Evolutionary conservation across 2,888 invertebrate species (phyloP).

Genomic region (Trypoxylon attenuatum): DNA sequence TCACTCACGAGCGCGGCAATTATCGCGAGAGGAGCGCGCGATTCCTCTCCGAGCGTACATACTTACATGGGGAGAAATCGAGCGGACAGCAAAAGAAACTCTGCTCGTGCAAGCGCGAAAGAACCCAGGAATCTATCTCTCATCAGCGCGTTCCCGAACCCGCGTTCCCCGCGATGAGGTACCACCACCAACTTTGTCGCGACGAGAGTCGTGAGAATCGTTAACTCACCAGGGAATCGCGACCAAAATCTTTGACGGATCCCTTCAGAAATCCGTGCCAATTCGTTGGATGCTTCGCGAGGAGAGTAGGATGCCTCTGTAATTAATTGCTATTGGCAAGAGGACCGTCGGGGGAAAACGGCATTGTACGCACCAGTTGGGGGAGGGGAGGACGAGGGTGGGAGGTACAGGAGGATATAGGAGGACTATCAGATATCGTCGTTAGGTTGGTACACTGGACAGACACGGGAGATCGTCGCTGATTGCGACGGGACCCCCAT

Average conservation of each 20-base stretch:
- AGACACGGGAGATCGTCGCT: conserved; percentile 57
- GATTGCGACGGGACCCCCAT: conserved; percentile 55
- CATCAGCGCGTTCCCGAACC: conserved; percentile 10
- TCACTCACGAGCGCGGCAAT: conserved; percentile 28
- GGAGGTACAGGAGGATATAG: neutral
- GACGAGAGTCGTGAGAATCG: too few relatives aligned
- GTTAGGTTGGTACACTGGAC: conserved; percentile 48
- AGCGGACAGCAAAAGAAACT: conserved; percentile 4
- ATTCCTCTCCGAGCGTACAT: too few relatives aligned
- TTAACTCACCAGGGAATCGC: too few relatives aligned
- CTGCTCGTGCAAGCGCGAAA: too few relatives aligned
- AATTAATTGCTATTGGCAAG: neutral
- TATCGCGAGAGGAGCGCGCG: conserved; percentile 16
- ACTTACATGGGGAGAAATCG: conserved; percentile 43
- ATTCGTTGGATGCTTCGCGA: too few relatives aligned
- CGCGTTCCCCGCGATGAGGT: neutral
- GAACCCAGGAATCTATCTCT: conserved; percentile 15
- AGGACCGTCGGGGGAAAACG: too few relatives aligned
- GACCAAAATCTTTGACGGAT: too few relatives aligned
- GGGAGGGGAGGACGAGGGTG: neutral
- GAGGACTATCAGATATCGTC: conserved; percentile 43
- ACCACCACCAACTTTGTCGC: too few relatives aligned
- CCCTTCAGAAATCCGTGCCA: too few relatives aligned
- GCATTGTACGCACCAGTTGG: too few relatives aligned
- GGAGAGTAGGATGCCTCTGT: too few relatives aligned